Evolutionary conservation across 53 echinoderm and acorn worm genomes (phyloP), one percentile per base, ranked within the genome.

Genomic region (Arbacia lixula): DNA sequence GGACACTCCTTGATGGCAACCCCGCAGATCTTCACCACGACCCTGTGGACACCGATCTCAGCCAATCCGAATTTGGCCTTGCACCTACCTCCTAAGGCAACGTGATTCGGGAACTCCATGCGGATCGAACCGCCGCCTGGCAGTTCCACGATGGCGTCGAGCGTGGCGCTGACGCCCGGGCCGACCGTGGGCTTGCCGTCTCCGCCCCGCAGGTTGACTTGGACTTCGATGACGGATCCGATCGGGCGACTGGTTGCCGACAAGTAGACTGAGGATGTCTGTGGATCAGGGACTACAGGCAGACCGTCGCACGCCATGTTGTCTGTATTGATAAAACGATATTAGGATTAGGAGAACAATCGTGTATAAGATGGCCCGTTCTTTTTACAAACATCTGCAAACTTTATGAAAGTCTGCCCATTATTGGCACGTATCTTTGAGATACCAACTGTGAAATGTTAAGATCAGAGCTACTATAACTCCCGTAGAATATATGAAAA

Each of bases 301-400:
- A n/a, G n/a, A n/a, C n/a, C n/a, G n/a, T n/a, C n/a, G n/a, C 36
- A 60, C 60, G 79, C 79, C 79, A 60, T 60, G 17, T n/a, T 26
- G 26, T 60, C 60, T 60, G 79, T 54, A 40, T n/a, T n/a, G n/a
- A n/a, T n/a, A n/a, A n/a, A n/a, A n/a, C n/a, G n/a, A n/a, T n/a
- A n/a, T n/a, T n/a, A n/a, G n/a, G n/a, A n/a, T n/a, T n/a, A n/a
- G n/a, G n/a, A n/a, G n/a, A n/a, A n/a, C n/a, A n/a, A n/a, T n/a
- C n/a, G n/a, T n/a, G n/a, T n/a, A n/a, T n/a, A n/a, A n/a, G n/a
- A n/a, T n/a, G n/a, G n/a, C n/a, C n/a, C n/a, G n/a, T n/a, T n/a
- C n/a, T n/a, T n/a, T n/a, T n/a, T n/a, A n/a, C n/a, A n/a, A n/a
- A n/a, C n/a, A n/a, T n/a, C n/a, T n/a, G n/a, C n/a, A n/a, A n/a